phyloP scores from a whole-genome alignment of 2,888 invertebrate species.

The Oxyscelio sp. region DNA sequence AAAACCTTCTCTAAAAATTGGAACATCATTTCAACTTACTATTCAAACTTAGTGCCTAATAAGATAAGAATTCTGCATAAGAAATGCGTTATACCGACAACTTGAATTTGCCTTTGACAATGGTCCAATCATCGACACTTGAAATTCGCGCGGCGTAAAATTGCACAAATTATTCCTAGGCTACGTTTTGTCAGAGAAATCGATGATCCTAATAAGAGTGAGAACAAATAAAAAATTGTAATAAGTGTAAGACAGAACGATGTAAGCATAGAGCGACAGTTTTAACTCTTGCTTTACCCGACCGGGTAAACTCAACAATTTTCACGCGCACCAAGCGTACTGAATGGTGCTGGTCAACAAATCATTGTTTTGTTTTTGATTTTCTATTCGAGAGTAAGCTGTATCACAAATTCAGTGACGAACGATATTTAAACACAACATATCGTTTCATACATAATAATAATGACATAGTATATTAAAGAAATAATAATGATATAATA shows the following conservation, averaged over 20 bases:
- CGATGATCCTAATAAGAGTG: slow-evolving; percentile 42
- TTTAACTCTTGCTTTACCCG: slow-evolving; percentile 35
- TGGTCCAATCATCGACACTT: not conserved
- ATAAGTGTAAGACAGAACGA: slow-evolving; percentile 23
- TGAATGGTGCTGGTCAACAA: slow-evolving; percentile 1
- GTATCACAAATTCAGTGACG: slow-evolving; percentile 43
- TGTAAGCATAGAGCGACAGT: slow-evolving; percentile 23
- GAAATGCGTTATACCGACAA: too few species aligned
- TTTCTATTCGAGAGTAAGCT: slow-evolving; percentile 3
- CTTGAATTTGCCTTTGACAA: not conserved
- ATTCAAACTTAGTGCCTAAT: too few species aligned
- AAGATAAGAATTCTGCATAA: too few species aligned
- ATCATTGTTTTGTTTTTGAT: slow-evolving; percentile 8
- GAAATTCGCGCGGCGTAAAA: slow-evolving; percentile 22
- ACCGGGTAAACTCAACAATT: slow-evolving; percentile 27
- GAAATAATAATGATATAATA: slow-evolving; percentile 40
- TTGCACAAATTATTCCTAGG: slow-evolving; percentile 62
- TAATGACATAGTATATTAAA: slow-evolving; percentile 11
- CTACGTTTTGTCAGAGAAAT: slow-evolving; percentile 34
- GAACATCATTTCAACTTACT: too few species aligned
- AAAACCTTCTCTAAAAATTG: too few species aligned
- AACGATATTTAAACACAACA: slow-evolving; percentile 69
- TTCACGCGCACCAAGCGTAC: slow-evolving; percentile 37
- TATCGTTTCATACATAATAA: slow-evolving; percentile 67
- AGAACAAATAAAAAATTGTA: slow-evolving; percentile 27